Base-by-base conservation (phyloP, 2,113 vertebrate species). In the Oriolus oriolus region DNA sequence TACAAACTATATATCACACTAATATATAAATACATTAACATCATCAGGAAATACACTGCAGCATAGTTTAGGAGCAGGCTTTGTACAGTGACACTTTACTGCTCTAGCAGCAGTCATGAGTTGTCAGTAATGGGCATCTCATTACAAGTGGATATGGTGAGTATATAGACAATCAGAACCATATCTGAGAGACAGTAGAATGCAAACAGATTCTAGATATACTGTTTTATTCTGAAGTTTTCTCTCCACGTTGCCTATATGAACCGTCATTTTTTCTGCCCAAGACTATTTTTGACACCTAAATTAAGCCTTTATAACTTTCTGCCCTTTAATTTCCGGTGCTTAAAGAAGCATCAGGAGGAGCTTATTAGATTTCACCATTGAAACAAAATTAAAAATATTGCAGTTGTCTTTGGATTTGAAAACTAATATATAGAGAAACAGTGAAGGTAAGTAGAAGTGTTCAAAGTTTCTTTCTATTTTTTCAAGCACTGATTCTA, bases 11-110 rank as follows among this genome's bases (percentile, higher is more conserved):
- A 27, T 42, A 21, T 35, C 31, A 42, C 50, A 16, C 14, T 68
- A 44, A 50, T 27, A 44, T 22, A 35, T 15, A 33, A 20, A 9
- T n/a, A 16, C 0, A 0, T 52, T 76, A 61, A 6, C 9, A 64
- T 49, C 61, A 74, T 50, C 31, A 69, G 17, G 6, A 94, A 85
- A 30, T 49, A 30, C 30, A 45, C 15, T 14, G 5, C 37, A 66
- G 12, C 10, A 4, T 75, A 81, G 64, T 31, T 81, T 45, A 91
- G 56, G 26, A 93, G 21, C 9, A 49, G 27, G 8, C 5, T 75
- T 81, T 80, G 17, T 76, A 44, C 37, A 52, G 24, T 19, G 35
- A 19, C 23, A 42, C 4, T 47, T 66, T 18, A 64, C 23, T n/a
- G 10, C 12, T 82, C 57, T 56, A 13, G 27, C 42, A 59, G 9